These are phyloP conservation scores for Dyspetes luteomarginatus DNA, from an alignment of 2,888 invertebrate species.

Conservation along the genomic window DNA sequence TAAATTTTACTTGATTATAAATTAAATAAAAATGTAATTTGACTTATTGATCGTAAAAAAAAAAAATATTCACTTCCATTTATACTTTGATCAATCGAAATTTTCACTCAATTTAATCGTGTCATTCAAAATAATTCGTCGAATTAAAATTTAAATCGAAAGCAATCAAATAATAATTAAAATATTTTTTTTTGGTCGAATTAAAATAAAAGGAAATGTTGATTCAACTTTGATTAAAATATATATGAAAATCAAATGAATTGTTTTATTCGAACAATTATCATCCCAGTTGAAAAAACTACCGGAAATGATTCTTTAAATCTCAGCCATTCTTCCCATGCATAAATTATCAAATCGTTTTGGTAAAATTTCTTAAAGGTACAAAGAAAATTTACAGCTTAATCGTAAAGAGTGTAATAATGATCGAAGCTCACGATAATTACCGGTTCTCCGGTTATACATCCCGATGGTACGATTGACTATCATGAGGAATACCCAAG, in stretches of 20 bases:
- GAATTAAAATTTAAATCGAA: not conserved
- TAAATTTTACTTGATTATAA: too few relatives aligned
- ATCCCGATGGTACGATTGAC: slow-evolving; percentile 10
- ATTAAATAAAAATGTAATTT: too few relatives aligned
- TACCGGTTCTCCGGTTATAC: slow-evolving; percentile 24
- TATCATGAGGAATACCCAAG: slow-evolving; percentile 8
- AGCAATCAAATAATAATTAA: too few relatives aligned
- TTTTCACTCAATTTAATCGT: not conserved
- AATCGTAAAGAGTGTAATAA: slow-evolving; percentile 26
- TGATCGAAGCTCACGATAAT: slow-evolving; percentile 24
- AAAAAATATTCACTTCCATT: too few relatives aligned
- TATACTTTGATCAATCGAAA: too few relatives aligned
- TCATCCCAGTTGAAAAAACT: not conserved
- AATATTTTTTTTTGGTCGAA: too few relatives aligned
- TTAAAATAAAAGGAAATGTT: too few relatives aligned
- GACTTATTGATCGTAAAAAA: too few relatives aligned
- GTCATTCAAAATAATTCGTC: not conserved
- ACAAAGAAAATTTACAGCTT: slow-evolving; percentile 25
- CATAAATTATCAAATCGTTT: slow-evolving; percentile 31
- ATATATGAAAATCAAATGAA: too few relatives aligned
- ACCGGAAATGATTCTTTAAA: not conserved
- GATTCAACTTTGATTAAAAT: too few relatives aligned
- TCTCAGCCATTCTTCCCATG: not conserved
- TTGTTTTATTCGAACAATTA: too few relatives aligned
- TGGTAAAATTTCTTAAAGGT: slow-evolving; percentile 2